Evolutionary conservation across 2,113 vertebrate species (phyloP), one percentile per base, ranked within the genome.

Genomic region (Ammospiza nelsoni): DNA sequence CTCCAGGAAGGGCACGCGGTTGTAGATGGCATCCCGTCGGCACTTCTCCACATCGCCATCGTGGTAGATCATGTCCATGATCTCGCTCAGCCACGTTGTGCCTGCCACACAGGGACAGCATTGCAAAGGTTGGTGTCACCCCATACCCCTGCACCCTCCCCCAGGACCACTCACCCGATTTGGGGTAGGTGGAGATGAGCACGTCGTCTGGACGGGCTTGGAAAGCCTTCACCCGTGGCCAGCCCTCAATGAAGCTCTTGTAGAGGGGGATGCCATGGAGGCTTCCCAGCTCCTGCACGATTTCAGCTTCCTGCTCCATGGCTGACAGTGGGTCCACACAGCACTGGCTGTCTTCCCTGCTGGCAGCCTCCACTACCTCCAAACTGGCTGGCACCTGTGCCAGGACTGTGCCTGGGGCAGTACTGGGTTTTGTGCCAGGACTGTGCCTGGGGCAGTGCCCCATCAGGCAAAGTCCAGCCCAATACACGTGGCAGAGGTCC

Each of bases 1-100:
- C 74, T 98, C 98, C 88, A 98, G 63, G 80, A 79, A 97, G 67
- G 98, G 98, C 22, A 98, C 74, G 5, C 95, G 59, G 54, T 97
- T 97, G 93, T 93, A 97, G 93, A 98, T 97, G 28, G 59, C 87
- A 77, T 98, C 97, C 61, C 92, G 39, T 15, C 35, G 92, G 92
- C 97, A 97, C 51, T 97, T 98, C 92, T 97, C 92, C 72, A 73
- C 83, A 25, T 97, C 41, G 0, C 97, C 97, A 0, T 97, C 81
- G 0, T 95, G 84, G 78, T 94, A 97, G 67, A 98, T 97, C 95
- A 96, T 78, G 75, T 97, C 96, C 61, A 98, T 46, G 87, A 98
- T 97, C 94, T 98, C 97, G 1, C 97, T 96, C 25, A 97, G 3
- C 97, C 98, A 97, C 0, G 96, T 98, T 4, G 95, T 97, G 23